phyloP scores from a whole-genome alignment of 2,113 vertebrate genomes.

The Oncorhynchus gorbuscha region DNA sequence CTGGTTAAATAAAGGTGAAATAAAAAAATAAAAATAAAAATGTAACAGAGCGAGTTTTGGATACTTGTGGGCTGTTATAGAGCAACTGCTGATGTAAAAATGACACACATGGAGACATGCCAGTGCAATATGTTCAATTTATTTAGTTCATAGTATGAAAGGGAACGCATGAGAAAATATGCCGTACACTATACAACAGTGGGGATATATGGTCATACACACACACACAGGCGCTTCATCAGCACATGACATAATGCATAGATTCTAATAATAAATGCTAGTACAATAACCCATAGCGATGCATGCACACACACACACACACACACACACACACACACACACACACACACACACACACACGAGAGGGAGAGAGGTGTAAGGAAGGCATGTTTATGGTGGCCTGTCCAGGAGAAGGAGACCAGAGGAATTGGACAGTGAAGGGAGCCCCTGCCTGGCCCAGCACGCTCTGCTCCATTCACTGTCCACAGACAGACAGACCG shows the following conservation, averaged over 20 bases:
- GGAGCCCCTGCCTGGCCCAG: too few species aligned
- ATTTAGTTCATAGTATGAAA: slow-evolving; percentile 17
- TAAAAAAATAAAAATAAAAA: too few species aligned
- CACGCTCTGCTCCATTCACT: neutral
- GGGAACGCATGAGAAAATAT: neutral
- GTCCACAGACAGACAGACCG: neutral
- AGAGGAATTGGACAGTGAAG: too few species aligned
- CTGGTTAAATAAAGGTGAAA: too few species aligned
- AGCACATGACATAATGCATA: neutral
- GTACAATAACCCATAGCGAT: neutral
- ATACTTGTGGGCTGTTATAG: too few species aligned
- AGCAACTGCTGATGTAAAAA: too few species aligned
- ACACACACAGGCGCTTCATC: neutral
- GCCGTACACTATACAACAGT: neutral
- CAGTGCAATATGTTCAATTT: slow-evolving; percentile 29
- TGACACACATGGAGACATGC: neutral
- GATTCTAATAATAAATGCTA: too few species aligned
- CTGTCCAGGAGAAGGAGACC: neutral
- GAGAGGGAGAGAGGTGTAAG: neutral
- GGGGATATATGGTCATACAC: neutral
- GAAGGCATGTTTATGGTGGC: neutral
- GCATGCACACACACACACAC: neutral
- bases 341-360: neutral
- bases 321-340: neutral
- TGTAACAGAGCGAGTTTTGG: too few species aligned